These are phyloP conservation scores for Drosophila pegasa DNA, from an alignment of 2,888 invertebrate genomes.

Conservation along the genomic window DNA sequence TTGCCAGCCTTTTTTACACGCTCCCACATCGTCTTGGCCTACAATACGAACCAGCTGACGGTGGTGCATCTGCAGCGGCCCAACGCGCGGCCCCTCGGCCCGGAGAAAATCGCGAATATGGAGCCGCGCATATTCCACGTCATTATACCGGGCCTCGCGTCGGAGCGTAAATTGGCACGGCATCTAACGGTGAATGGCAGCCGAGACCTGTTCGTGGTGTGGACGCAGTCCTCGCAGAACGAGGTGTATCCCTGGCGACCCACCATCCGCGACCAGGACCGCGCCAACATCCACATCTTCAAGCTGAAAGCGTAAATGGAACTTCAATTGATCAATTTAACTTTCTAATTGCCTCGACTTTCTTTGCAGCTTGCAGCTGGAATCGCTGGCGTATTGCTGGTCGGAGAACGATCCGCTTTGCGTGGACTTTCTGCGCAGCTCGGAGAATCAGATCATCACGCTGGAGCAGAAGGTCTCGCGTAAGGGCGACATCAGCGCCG, in stretches of 20 bases:
- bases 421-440: slow-evolving; percentile 90
- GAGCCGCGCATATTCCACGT: slow-evolving; percentile 88
- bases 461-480: slow-evolving; percentile 93
- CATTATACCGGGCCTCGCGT: slow-evolving; percentile 83
- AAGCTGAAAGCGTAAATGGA: slow-evolving; percentile 88
- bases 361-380: slow-evolving; percentile 87
- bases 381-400: slow-evolving; percentile 91
- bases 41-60: slow-evolving; percentile 89
- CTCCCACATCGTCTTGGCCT: slow-evolving; percentile 89
- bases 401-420: slow-evolving; percentile 95
- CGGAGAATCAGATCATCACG: slow-evolving; percentile 90
- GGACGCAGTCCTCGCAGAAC: slow-evolving; percentile 93
- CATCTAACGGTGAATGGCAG: slow-evolving; percentile 84
- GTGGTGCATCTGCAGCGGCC: slow-evolving; percentile 88
- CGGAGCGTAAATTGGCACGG: slow-evolving; percentile 82
- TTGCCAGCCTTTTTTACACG: slow-evolving; percentile 88
- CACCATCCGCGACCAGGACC: slow-evolving; percentile 91
- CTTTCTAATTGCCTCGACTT: slow-evolving; percentile 5
- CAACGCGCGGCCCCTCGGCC: slow-evolving; percentile 86
- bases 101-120: slow-evolving; percentile 88
- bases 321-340: not conserved
- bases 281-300: slow-evolving; percentile 95
- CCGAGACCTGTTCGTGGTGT: slow-evolving; percentile 88
- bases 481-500: slow-evolving; percentile 90
- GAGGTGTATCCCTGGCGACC: slow-evolving; percentile 98